Evolutionary conservation across 2,797 vertebrate genomes (phyloP), one percentile per base, ranked within the genome.

Genomic region (Gymnothorax javanicus): DNA sequence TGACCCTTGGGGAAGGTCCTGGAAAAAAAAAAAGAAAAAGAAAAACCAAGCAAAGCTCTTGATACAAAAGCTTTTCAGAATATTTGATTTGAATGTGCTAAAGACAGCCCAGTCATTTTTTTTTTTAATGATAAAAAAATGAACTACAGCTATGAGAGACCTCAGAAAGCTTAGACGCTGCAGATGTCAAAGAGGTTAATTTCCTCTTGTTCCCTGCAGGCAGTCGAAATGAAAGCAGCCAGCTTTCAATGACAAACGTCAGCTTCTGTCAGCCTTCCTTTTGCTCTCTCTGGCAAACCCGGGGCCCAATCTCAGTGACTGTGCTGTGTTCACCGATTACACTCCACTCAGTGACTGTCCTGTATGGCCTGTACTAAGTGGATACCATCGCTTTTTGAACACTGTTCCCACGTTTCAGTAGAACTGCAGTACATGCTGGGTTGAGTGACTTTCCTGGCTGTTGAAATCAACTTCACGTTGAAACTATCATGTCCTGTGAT

Each of bases 191-290:
- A 5, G 77, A 81, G 77, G 77, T 81, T 81, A 81, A 81, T 81
- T 81, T 81, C 77, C 52, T 11, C 52, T 9, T 20, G 52, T 81
- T 56, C 77, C 52, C 52, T 6, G 9, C 17, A 8, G 77, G 77
- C 20, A 23, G 15, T 25, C 17, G 67, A 33, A 15, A 11, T 13
- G 52, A 52, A 81, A 23, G 77, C 52, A 9, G 77, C 77, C 77
- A 81, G 77, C 77, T 81, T 81, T 81, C 77, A 81, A 81, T 81
- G 77, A 81, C 77, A 81, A 81, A 81, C 77, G 52, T 81, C 77
- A 81, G 20, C 50, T 52, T 81, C 50, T 81, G 77, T 81, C 77
- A 81, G 52, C 77, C 17, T 12, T 56, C 17, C 50, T 13, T 23
- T 6, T n/a, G 2, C 73, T 50, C 23, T 17, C 77, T 52, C 77